Conservation (phyloP, 2,888 invertebrate species). For the Prostheceraeus crozeri region DNA sequence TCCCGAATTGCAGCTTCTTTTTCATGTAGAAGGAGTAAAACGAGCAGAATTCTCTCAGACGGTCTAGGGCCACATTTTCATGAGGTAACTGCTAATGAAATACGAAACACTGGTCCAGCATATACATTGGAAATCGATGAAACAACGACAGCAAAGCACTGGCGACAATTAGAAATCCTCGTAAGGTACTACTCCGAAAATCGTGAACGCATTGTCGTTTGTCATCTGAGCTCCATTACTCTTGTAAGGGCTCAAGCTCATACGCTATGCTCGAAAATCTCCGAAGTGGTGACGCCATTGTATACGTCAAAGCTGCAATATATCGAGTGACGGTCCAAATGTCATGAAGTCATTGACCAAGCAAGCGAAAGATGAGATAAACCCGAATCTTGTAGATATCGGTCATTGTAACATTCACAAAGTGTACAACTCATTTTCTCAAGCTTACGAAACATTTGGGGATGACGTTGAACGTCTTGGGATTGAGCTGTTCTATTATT, state of each 20-base stretch:
- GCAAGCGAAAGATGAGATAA: background rate
- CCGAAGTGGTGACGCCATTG: background rate
- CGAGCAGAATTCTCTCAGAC: conserved; percentile 10
- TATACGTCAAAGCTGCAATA: conserved; percentile 8
- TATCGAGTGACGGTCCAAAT: conserved; percentile 14
- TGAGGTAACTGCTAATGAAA: background rate
- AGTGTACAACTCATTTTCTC: conserved; percentile 2
- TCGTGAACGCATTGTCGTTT: background rate
- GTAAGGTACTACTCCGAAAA: conserved; percentile 15
- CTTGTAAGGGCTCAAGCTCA: conserved; percentile 17
- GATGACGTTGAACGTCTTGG: conserved; percentile 7
- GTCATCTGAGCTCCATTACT: conserved; percentile 6
- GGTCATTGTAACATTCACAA: conserved; percentile 8
- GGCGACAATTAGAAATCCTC: conserved; percentile 7
- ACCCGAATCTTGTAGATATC: conserved; percentile 9
- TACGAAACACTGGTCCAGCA: background rate
- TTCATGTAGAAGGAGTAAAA: conserved; percentile 3
- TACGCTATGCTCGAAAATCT: background rate
- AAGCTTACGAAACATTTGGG: conserved; percentile 1
- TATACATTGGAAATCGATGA: conserved; percentile 22
- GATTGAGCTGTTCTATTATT: background rate
- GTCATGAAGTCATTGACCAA: conserved; percentile 12
- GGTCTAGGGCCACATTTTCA: conserved; percentile 16
- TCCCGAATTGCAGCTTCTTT: conserved; percentile 1
- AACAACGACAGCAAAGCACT: conserved; percentile 21